Percentiles rank a stretch among this genome's conserved stretches.
These are phyloP conservation scores for Vireo griseus DNA, from an alignment of 2,797 vertebrate species.

Conservation along the genomic window DNA sequence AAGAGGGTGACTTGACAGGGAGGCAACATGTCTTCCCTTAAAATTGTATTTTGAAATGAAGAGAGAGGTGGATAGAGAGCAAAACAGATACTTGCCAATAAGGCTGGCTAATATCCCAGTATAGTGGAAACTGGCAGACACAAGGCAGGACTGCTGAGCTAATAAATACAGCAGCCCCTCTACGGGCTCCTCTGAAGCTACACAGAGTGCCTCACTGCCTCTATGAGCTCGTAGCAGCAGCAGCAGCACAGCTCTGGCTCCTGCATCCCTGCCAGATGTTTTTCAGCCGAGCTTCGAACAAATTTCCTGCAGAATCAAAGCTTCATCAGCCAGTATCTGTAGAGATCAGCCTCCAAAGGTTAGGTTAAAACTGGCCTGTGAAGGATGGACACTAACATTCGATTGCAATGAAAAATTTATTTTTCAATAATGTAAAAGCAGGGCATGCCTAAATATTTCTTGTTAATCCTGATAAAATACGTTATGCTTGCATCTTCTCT, in stretches of 20 bases:
- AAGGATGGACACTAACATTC: background rate
- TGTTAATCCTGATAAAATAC: background rate
- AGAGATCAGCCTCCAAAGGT: background rate
- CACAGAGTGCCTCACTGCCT: background rate
- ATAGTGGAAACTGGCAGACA: slow-evolving; percentile 12
- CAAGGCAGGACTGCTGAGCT: background rate
- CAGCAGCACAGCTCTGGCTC: background rate
- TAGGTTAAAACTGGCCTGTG: background rate
- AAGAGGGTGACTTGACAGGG: background rate
- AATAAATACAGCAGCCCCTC: slow-evolving; percentile 1
- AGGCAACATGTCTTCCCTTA: background rate
- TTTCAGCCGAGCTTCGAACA: slow-evolving; percentile 29
- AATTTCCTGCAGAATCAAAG: slow-evolving; percentile 31
- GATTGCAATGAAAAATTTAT: background rate
- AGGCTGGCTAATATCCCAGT: slow-evolving; percentile 1
- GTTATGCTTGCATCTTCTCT: background rate
- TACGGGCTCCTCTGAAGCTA: background rate
- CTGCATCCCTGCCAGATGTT: slow-evolving; percentile 37
- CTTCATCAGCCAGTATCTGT: slow-evolving; percentile 23
- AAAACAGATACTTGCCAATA: background rate
- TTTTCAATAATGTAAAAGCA: background rate
- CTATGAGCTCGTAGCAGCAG: background rate
- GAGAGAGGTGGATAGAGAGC: background rate
- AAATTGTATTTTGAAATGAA: background rate
- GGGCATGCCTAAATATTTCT: background rate